These are phyloP conservation scores for Drosophila pseudotakahashii DNA, from an alignment of 2,888 invertebrate species.

Conservation along the genomic window DNA sequence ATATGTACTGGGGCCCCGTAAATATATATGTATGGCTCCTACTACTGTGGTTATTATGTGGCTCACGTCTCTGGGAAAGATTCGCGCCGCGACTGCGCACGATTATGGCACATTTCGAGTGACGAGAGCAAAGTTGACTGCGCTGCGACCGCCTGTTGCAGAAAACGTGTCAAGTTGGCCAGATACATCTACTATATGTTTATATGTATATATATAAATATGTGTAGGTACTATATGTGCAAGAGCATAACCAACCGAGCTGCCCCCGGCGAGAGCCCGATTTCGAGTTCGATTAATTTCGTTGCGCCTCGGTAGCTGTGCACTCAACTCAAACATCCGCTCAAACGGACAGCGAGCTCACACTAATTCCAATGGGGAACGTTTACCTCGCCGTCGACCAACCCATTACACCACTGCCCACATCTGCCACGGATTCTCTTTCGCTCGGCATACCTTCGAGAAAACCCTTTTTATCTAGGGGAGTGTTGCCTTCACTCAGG, in stretches of 20 bases:
- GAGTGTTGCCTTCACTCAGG: slow-evolving; percentile 1
- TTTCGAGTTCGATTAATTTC: slow-evolving; percentile 71
- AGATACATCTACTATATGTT: slow-evolving; percentile 47
- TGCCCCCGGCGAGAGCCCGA: slow-evolving; percentile 18
- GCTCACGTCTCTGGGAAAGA: slow-evolving; percentile 70
- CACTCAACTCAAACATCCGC: slow-evolving; percentile 78
- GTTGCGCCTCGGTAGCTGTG: slow-evolving; percentile 78
- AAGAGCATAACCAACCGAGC: slow-evolving; percentile 61
- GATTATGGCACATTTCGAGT: slow-evolving; percentile 74
- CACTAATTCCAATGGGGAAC: slow-evolving; percentile 23
- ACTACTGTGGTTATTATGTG: slow-evolving; percentile 71
- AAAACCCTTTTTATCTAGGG: slow-evolving; percentile 20
- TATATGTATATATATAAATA: slow-evolving; percentile 1
- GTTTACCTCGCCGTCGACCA: slow-evolving; percentile 15
- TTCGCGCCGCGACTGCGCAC: slow-evolving; percentile 77
- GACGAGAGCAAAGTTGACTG: slow-evolving; percentile 45
- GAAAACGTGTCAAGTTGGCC: slow-evolving; percentile 77
- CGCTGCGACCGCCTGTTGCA: slow-evolving; percentile 48
- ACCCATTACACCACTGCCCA: slow-evolving; percentile 15
- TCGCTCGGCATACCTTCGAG: slow-evolving; percentile 2
- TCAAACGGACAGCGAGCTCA: slow-evolving; percentile 44
- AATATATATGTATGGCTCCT: slow-evolving; percentile 46
- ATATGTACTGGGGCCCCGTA: slow-evolving; percentile 18
- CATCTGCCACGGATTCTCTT: slow-evolving; percentile 1
- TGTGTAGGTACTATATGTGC: slow-evolving; percentile 3